These are phyloP conservation scores for Trilocha varians DNA, from an alignment of 2,888 invertebrate genomes.

Conservation along the genomic window DNA sequence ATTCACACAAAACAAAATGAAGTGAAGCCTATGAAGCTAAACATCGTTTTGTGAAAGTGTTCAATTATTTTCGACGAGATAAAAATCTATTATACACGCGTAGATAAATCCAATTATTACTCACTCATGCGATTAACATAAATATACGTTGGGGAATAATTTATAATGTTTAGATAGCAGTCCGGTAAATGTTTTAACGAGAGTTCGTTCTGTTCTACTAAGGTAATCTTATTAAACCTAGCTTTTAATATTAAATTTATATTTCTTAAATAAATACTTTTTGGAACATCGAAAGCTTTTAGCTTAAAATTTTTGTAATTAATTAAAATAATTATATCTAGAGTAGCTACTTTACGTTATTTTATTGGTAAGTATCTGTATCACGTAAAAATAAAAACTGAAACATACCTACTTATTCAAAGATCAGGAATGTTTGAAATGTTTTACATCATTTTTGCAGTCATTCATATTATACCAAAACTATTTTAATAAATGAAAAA, in stretches of 20 bases:
- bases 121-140: constrained; percentile 10
- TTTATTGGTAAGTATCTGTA: no score
- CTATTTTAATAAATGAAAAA: no score
- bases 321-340: not conserved
- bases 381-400: no score
- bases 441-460: no score
- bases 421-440: no score
- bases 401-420: no score
- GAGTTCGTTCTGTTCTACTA: not conserved
- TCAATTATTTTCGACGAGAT: not conserved
- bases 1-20: not conserved
- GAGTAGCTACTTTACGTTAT: no score
- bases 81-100: not conserved
- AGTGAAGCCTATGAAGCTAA: not conserved
- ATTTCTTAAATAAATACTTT: not conserved
- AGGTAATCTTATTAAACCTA: not conserved
- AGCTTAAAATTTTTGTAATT: no score
- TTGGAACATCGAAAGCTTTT: no score
- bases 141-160: not conserved
- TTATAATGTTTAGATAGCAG: not conserved
- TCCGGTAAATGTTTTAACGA: not conserved
- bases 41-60: not conserved
- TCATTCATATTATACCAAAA: no score
- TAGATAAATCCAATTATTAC: constrained; percentile 13
- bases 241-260: not conserved